Base-by-base conservation (phyloP, 2,113 vertebrate genomes). In the Mormyrus lacerda region DNA sequence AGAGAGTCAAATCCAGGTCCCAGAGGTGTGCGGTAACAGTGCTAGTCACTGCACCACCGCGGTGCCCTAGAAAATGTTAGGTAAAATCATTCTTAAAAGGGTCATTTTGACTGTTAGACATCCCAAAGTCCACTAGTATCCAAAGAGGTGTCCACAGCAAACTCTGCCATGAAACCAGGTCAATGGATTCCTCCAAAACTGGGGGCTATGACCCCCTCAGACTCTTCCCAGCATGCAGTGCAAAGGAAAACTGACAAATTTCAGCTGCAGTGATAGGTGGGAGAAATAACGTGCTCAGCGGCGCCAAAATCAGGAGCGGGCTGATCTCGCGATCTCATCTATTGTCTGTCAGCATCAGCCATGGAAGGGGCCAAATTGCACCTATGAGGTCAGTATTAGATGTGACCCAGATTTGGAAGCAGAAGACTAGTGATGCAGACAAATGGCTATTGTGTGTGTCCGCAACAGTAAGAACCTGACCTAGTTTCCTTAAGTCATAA, bases 381-480 rank as follows among this genome's bases (percentile, higher is more conserved):
- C 50, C 85, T 35, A 53, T 55, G 27, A 51, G 48, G 85, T 39
- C 31, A 50, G 47, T 87, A 11, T 87, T 55, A 58, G 50, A 55
- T 27, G 85, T 87, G 50, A 13, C 85, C 85, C 50, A 87, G 85
- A 55, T 87, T 87, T 55, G 27, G 51, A 55, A 87, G 31, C 15
- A 35, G 51, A 53, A 15, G 48, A 39, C 48, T 39, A 8, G 15
- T 17, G 19, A 58, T 87, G 85, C 27, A 50, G 82, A 87, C 48
- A 58, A 87, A 87, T 42, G 85, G 50, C 48, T 87, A 55, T 87
- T 87, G 48, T 87, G 11, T 50, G 85, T 50, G 27, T 0, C 1
- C 17, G 27, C 50, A 87, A 35, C 4, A 39, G 31, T 53, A 31
- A 27, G 48, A 8, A 87, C 47, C 83, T 87, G 85, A 39, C 85